Evolutionary conservation across 2,797 vertebrate species (phyloP), one percentile per base, ranked within the genome.

Genomic region (Acanthis flammea): DNA sequence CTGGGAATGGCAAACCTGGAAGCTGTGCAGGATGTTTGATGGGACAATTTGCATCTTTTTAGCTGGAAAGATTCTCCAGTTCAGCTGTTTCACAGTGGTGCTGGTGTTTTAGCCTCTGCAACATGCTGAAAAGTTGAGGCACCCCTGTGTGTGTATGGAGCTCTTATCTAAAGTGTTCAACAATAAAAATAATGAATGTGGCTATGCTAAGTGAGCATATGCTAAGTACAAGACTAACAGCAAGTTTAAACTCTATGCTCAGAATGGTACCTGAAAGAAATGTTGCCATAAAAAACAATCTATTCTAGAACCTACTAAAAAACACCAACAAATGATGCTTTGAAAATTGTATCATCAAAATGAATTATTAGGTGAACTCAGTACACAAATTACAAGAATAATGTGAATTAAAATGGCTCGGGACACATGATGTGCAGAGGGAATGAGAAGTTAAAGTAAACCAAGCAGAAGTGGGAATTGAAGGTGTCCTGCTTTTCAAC

Each of bases 161-260:
- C 60, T 96, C 85, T 80, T 87, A 94, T 86, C 92, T 66, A 82
- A 86, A 95, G 86, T 51, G 95, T 91, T 91, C 47, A 68, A 44
- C 67, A 10, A 79, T 97, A 94, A 96, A 97, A 95, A 93, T 96
- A 96, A 95, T 71, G 92, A 90, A 96, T 95, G 86, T 91, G 67
- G 47, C 90, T 96, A 8, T 87, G 68, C 72, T 83, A 90, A 96
- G 82, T 23, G 60, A 96, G 85, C 94, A 87, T 95, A 89, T 91
- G 70, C 95, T 97, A 94, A 97, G 53, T 78, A 41, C 68, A 94
- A 97, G 92, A 95, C 63, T 97, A 96, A 96, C 76, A 79, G 65
- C 33, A 74, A 90, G 54, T 76, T 89, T 94, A 92, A 96, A 84
- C 61, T 54, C 65, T 90, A 19, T 62, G 23, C 78, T 96, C 90